Percentiles rank a stretch among this genome's conserved stretches.
phyloP scores from a whole-genome alignment of 1,140 invertebrate species.

The Lutraria rhynchaena region DNA sequence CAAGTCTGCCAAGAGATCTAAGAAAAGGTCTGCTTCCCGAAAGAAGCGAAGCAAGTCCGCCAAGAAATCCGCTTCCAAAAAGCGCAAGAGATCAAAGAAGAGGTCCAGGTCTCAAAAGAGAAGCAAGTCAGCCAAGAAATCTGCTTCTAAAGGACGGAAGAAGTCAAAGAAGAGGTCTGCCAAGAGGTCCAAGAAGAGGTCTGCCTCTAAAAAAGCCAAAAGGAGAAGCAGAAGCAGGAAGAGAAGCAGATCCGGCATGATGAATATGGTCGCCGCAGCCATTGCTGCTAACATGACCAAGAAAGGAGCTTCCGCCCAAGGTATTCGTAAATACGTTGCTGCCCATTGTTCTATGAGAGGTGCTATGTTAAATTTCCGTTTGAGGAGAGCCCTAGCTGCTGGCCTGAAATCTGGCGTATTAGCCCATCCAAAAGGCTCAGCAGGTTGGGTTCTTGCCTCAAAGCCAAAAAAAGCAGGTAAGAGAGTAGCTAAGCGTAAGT shows the following conservation, averaged over 20 bases:
- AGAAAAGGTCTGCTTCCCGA: background rate
- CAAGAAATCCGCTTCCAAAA: conserved; percentile 18
- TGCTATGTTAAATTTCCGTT: conserved; percentile 27
- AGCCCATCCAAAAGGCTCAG: conserved; percentile 30
- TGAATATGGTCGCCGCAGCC: too few species aligned
- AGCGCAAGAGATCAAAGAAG: conserved; percentile 31
- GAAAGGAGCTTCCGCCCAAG: conserved; percentile 27
- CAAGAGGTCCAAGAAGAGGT: conserved; percentile 16
- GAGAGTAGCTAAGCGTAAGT: conserved; percentile 17
- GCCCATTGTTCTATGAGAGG: conserved; percentile 27
- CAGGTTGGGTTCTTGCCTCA: background rate
- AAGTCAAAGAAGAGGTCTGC: background rate
- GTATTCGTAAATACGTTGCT: conserved; percentile 47
- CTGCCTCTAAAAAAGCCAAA: background rate
- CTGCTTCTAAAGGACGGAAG: background rate
- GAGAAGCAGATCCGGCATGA: background rate
- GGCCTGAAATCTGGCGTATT: conserved; percentile 2
- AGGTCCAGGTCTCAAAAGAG: conserved; percentile 22
- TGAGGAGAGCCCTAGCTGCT: conserved; percentile 19
- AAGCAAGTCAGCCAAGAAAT: background rate
- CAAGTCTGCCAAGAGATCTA: background rate
- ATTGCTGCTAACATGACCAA: conserved; percentile 22
- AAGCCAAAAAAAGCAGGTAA: background rate
- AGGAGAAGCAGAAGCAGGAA: conserved; percentile 7
- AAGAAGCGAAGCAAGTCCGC: conserved; percentile 21